Evolutionary conservation across 1,140 invertebrate genomes (phyloP).

Genomic region (Himalopsyche phryganea): DNA sequence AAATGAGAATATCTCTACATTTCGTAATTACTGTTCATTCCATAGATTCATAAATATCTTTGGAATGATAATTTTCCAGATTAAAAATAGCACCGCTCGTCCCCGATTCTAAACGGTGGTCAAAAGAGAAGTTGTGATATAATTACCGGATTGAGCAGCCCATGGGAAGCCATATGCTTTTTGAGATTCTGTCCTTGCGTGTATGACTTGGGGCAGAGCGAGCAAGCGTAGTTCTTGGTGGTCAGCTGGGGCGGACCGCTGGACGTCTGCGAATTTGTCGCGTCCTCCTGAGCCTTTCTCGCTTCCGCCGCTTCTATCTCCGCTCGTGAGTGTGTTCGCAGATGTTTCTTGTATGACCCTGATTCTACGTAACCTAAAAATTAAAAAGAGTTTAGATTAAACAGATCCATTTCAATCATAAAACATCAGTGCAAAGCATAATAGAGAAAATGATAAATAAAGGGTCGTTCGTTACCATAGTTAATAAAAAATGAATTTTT

Average conservation of each 20-base stretch:
- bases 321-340: slow-evolving; percentile 43
- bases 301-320: slow-evolving; percentile 34
- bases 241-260: not conserved
- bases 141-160: slow-evolving; percentile 24
- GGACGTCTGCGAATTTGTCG: not conserved
- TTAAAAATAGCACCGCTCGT: too few species aligned
- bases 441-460: too few species aligned
- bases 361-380: slow-evolving; percentile 44
- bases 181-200: slow-evolving; percentile 74
- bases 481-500: too few species aligned
- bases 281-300: slow-evolving; percentile 10
- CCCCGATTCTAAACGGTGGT: too few species aligned
- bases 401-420: too few species aligned
- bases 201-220: slow-evolving; percentile 75
- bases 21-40: too few species aligned
- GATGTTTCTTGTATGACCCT: slow-evolving; percentile 46
- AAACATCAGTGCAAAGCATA: too few species aligned
- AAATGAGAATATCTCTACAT: too few species aligned
- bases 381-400: not conserved
- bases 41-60: too few species aligned
- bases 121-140: too few species aligned
- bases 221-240: slow-evolving; percentile 66
- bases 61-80: too few species aligned
- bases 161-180: slow-evolving; percentile 63
- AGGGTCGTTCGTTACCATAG: too few species aligned